Evolutionary conservation across 2,797 vertebrate genomes (phyloP), one percentile per base, ranked within the genome.

Genomic region (Choloepus didactylus): DNA sequence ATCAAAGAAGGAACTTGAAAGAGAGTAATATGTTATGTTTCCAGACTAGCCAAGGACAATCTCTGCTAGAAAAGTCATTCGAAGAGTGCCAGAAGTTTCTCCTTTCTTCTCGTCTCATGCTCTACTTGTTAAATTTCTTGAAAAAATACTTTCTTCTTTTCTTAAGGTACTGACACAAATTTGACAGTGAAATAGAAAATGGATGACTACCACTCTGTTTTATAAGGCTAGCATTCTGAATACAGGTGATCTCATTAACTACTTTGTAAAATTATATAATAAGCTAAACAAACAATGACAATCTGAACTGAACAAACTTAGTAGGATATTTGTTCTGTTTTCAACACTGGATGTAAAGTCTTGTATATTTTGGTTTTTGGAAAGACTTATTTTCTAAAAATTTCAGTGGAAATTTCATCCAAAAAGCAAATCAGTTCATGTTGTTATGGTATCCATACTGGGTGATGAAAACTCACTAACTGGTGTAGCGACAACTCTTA

Each of bases 341-440:
- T 90, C 16, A 56, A 60, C 27, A 73, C 49, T 6, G n/a, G 56
- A 25, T 95, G 80, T 62, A 95, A 89, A 93, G 35, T 49, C 56
- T 94, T 92, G 0, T 18, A 80, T 35, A 62, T 83, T 92, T 80
- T 81, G 88, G 23, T 72, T 86, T 92, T 84, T 79, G 60, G 29
- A 96, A 77, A 70, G 67, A 75, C 66, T 73, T 92, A 91, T 41
- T 85, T 95, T 95, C 69, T 91, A 91, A 90, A 95, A 89, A 87
- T 66, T 56, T 93, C 87, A 77, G 76, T 93, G 80, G 67, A 88
- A 83, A 38, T 94, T 92, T 84, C 3, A 89, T 23, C 16, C 60
- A 73, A 82, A 83, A 69, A 79, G 38, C 64, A 85, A 90, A 82
- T 70, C 69, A 70, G 60, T 90, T 76, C 44, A 96, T 35, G 51